Conservation (phyloP, 2,113 vertebrate genomes). For the Isichthys henryi region DNA sequence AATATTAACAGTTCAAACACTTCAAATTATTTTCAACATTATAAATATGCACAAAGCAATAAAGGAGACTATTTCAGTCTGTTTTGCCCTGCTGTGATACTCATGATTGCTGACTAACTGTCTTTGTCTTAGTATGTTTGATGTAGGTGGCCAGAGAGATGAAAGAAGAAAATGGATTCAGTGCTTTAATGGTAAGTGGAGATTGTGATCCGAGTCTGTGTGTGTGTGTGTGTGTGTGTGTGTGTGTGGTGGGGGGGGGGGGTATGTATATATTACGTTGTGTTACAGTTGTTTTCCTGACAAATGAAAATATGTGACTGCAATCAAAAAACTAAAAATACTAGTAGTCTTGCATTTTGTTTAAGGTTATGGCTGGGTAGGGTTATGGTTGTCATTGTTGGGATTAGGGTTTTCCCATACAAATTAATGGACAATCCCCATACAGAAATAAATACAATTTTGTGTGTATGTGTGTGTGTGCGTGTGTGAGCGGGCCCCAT, state of each 20-base stretch:
- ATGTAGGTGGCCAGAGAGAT: slow-evolving; percentile 94
- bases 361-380: too few species aligned
- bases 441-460: not conserved
- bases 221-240: not conserved
- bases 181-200: slow-evolving; percentile 87
- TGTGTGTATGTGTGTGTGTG: not conserved
- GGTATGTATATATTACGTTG: too few species aligned
- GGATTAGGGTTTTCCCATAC: too few species aligned
- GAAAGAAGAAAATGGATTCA: slow-evolving; percentile 98
- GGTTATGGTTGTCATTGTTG: too few species aligned
- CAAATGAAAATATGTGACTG: too few species aligned
- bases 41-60: not conserved
- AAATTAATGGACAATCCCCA: not conserved
- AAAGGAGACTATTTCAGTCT: not conserved
- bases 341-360: too few species aligned
- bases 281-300: too few species aligned
- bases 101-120: not conserved
- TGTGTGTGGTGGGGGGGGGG: not conserved
- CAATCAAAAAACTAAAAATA: too few species aligned
- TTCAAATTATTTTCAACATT: not conserved
- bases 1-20: not conserved
- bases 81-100: not conserved
- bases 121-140: slow-evolving; percentile 82
- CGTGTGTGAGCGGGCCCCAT: too few species aligned
- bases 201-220: not conserved